These are phyloP conservation scores for Lethocerus indicus DNA, from an alignment of 1,140 invertebrate species.

Conservation along the genomic window DNA sequence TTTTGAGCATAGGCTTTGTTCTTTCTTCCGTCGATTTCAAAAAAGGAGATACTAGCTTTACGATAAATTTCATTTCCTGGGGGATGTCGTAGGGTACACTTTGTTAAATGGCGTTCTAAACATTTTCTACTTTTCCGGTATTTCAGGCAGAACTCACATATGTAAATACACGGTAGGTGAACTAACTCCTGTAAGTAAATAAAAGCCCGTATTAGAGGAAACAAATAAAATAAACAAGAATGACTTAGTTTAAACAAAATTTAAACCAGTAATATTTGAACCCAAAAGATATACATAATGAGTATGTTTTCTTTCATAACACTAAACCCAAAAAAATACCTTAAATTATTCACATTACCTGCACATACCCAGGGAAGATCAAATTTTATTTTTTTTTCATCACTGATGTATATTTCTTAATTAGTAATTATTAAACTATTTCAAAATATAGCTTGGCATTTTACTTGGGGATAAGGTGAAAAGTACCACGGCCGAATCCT, in stretches of 20 bases:
- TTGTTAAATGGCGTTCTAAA: constrained; percentile 80
- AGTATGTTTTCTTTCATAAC: no score
- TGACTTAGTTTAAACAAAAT: no score
- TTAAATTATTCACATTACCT: no score
- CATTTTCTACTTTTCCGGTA: constrained; percentile 93
- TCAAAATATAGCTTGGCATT: background rate
- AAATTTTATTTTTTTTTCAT: no score
- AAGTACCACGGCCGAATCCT: constrained; percentile 98
- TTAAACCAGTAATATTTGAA: no score
- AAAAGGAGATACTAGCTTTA: constrained; percentile 90
- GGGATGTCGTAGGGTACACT: constrained; percentile 90
- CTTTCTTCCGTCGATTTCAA: constrained; percentile 98
- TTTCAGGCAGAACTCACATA: constrained; percentile 98
- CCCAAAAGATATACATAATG: no score
- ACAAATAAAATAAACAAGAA: no score
- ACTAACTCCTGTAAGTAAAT: constrained; percentile 66
- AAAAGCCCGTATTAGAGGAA: background rate
- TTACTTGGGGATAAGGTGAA: constrained; percentile 88
- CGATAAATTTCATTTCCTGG: constrained; percentile 94
- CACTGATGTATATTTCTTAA: no score
- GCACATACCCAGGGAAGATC: no score
- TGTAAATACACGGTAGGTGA: constrained; percentile 78
- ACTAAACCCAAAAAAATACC: no score
- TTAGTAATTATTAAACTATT: no score
- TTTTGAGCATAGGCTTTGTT: constrained; percentile 99